A percentile compares a stretch with the other conserved stretches of the same genome.
phyloP scores from a whole-genome alignment of 1,140 invertebrate genomes.

The Lucilia sericata region DNA sequence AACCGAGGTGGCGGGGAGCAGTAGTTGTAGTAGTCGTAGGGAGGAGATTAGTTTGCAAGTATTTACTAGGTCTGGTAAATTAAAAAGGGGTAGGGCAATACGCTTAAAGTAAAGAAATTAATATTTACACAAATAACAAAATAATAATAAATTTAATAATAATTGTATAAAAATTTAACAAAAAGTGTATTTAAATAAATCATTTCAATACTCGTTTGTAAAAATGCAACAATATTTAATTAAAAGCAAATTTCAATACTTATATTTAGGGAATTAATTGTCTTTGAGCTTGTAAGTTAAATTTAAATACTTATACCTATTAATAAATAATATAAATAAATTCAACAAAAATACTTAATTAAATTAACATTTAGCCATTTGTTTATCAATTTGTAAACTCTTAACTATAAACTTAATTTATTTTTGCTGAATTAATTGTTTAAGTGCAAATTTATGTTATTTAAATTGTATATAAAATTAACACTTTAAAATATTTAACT shows the following conservation, averaged over 20 bases:
- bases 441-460: neutral
- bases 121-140: neutral
- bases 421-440: neutral
- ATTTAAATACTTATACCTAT: neutral
- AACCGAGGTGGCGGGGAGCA: neutral
- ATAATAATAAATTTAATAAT: neutral
- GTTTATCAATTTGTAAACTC: neutral
- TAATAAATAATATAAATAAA: neutral
- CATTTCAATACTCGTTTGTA: neutral
- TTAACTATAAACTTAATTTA: neutral
- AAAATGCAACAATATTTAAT: neutral
- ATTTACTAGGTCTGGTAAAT: neutral
- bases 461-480: too few species aligned
- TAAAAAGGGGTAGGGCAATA: slow-evolving; percentile 42
- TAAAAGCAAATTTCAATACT: neutral
- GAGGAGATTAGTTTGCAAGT: slow-evolving; percentile 27
- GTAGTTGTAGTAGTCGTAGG: neutral
- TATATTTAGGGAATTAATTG: neutral
- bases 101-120: slow-evolving; percentile 35
- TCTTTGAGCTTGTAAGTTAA: slow-evolving; percentile 19
- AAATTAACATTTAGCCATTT: neutral
- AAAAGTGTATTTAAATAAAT: neutral
- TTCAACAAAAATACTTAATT: neutral
- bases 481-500: too few species aligned
- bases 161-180: neutral